Evolutionary conservation across 2,113 vertebrate genomes (phyloP).

Genomic region (Ammodytes marinus): DNA sequence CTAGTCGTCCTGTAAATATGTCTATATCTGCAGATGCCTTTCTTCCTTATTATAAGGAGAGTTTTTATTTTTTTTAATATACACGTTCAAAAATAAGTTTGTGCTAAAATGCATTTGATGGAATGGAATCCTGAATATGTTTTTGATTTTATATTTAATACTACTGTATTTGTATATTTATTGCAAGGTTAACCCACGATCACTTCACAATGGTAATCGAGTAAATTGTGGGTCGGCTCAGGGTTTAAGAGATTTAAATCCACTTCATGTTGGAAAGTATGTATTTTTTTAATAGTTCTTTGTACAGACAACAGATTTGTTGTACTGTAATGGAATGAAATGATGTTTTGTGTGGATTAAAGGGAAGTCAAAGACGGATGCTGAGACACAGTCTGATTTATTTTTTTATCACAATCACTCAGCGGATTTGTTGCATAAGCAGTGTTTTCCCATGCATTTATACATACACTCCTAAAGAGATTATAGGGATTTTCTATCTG

Average conservation of each 20-base stretch:
- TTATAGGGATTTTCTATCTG: constrained; percentile 73
- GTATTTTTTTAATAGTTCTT: constrained; percentile 13
- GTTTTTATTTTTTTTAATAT: constrained; percentile 30
- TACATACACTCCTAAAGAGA: constrained; percentile 76
- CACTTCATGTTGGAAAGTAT: neutral
- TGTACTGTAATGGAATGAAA: constrained; percentile 26
- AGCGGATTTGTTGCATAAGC: constrained; percentile 81
- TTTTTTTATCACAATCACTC: constrained; percentile 68
- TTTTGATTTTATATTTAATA: too few relatives aligned
- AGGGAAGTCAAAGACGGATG: constrained; percentile 60
- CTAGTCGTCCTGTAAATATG: constrained; percentile 18
- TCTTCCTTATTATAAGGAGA: constrained; percentile 33
- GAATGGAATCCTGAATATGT: too few relatives aligned
- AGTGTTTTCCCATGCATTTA: constrained; percentile 66
- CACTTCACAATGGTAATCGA: neutral
- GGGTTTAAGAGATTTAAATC: neutral
- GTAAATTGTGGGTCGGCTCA: neutral
- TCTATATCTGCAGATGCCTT: constrained; percentile 60
- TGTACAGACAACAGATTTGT: neutral
- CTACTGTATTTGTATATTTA: neutral
- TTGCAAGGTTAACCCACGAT: neutral
- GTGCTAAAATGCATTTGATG: constrained; percentile 35
- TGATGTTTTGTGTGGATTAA: constrained; percentile 66
- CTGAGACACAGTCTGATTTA: constrained; percentile 52
- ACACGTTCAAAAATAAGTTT: constrained; percentile 15